These are phyloP conservation scores for Actias luna DNA, from an alignment of 2,888 invertebrate genomes.

Conservation along the genomic window DNA sequence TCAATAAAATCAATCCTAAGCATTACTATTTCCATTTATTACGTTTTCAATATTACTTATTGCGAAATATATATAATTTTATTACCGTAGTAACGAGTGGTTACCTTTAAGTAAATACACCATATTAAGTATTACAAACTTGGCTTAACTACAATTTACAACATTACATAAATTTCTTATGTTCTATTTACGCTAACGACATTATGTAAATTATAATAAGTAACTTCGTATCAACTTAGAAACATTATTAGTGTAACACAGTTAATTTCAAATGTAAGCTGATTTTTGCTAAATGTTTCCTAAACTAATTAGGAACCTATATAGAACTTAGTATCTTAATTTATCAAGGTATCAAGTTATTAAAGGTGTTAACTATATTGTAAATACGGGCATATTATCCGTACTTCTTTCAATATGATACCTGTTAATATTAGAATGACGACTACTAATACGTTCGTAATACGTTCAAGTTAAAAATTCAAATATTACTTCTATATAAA, in stretches of 20 bases:
- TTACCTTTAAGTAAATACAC: neutral
- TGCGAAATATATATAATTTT: neutral
- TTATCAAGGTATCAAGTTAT: too few species aligned
- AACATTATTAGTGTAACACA: neutral
- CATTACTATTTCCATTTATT: neutral
- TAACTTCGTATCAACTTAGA: neutral
- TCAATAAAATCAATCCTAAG: neutral
- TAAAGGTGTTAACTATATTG: too few species aligned
- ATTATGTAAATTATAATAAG: neutral
- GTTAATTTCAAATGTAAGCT: neutral
- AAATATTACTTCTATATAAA: too few species aligned
- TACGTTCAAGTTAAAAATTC: too few species aligned
- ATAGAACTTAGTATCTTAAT: too few species aligned
- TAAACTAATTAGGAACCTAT: too few species aligned
- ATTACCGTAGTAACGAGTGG: slow-evolving; percentile 1
- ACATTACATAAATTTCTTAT: slow-evolving; percentile 3
- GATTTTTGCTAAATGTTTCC: neutral
- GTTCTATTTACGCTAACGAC: neutral
- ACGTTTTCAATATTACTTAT: neutral
- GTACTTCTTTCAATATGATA: too few species aligned
- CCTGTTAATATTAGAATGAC: too few species aligned
- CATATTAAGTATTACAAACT: neutral
- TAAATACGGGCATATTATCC: too few species aligned
- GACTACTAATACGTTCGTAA: too few species aligned
- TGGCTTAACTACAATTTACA: neutral